Base-by-base conservation (phyloP, 2,888 invertebrate species). In the Emmelina monodactyla region DNA sequence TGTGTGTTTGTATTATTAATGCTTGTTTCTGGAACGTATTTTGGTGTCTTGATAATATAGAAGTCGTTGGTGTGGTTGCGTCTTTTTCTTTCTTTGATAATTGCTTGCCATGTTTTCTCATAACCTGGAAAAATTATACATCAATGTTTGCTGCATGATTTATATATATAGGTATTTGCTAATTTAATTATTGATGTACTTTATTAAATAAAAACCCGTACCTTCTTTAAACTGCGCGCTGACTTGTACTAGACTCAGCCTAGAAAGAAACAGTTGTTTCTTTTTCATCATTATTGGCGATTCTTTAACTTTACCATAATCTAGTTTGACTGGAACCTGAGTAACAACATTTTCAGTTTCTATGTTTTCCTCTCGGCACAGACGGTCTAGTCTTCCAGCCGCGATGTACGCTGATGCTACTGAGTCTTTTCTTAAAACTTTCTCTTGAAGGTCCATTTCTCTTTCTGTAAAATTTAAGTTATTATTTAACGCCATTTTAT, bases 21-120 rank as follows among this genome's bases (percentile, higher is more conserved):
- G 9, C 57, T 54, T 6, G 52, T 33, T 14, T 45, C 41, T 25
- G 50, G 43, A 13, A 39, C 37, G 16, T 43, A 37, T 16, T 45
- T 42, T 5, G 31, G 35, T 10, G 39, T 33, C 22, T 58, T 64
- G 46, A 53, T 65, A 9, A 62, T 55, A n/a, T n/a, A n/a, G n/a
- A n/a, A n/a, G n/a, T n/a, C n/a, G n/a, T n/a, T n/a, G n/a, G n/a
- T n/a, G 34, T 80, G 76, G 42, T 82, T 71, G 37, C 87, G 66
- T 41, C 83, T 82, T 45, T 82, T 76, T 32, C 87, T 78, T 45
- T 88, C 87, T 53, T 83, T 82, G 2, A 87, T 49, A 42, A 88
- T 79, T 53, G 82, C 83, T 47, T 82, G 73, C 88, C 88, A 88
- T 31, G 79, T 76, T 33, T 67, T 71, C 61, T 88, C 88, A 50